Percentiles rank a stretch among this genome's conserved stretches.
Evolutionary conservation across 2,113 vertebrate genomes (phyloP).

Genomic region (Sinosuthora webbiana): DNA sequence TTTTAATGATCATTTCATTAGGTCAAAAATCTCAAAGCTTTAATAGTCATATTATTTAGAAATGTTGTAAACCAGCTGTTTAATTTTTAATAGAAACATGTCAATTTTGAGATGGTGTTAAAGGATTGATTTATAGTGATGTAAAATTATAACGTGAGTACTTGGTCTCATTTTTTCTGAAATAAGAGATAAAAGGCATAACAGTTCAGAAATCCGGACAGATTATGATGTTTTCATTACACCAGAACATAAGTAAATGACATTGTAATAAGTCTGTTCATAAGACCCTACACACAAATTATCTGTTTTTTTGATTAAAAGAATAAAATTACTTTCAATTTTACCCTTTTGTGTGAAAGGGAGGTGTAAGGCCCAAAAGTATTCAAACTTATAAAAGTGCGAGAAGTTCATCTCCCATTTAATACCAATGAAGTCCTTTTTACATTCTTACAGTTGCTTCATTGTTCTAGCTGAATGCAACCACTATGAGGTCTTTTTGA

Average conservation of each 20-base stretch:
- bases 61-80: not conserved
- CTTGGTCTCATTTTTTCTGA: not conserved
- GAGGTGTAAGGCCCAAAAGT: not conserved
- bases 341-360: not conserved
- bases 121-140: not conserved
- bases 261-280: not conserved
- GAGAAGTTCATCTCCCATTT: not conserved
- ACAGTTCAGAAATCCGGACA: not conserved
- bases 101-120: not conserved
- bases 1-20: not conserved
- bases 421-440: not conserved
- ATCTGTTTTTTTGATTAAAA: not conserved
- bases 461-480: conserved; percentile 4
- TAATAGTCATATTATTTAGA: not conserved
- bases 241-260: not conserved
- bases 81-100: not conserved
- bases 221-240: not conserved
- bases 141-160: not conserved
- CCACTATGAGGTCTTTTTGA: conserved; percentile 3
- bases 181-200: not conserved
- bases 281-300: not conserved
- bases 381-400: not conserved
- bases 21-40: not conserved
- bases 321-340: not conserved
- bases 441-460: conserved; percentile 3